Evolutionary conservation across 2,888 invertebrate species (phyloP), one percentile per base, ranked within the genome.

Genomic region (Troides helena): DNA sequence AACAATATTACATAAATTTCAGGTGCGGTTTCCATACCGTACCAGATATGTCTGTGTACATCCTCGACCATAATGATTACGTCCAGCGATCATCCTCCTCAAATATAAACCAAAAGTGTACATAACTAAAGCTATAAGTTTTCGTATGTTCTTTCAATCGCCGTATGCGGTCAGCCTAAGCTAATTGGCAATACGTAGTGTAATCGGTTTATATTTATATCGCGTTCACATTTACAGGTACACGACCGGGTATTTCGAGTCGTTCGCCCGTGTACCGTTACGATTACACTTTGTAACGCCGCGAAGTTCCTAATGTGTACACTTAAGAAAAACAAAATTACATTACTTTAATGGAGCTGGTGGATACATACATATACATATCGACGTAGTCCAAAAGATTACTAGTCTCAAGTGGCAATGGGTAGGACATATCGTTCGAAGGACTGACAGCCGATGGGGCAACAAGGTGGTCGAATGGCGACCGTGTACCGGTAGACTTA

Each of bases 221-320:
- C 21, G 39, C 25, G 56, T 43, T 18, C 36, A 61, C 67, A 62
- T 56, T 46, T 6, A 36, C 56, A 62, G 70, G 70, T 70, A 59
- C 66, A 70, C 59, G 70, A 70, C 66, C 70, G 66, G 50, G 58
- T 66, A 66, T 36, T 65, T 65, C 43, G 56, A 64, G 60, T 50
- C 67, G 64, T 70, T 70, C 64, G 67, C 60, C 6, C 7, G 14
- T 0, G 56, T 67, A 67, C 70, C 70, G 70, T 70, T 70, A 67
- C 23, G 1, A 6, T 43, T 43, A 67, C 53, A 61, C 63, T 67
- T 67, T 62, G 59, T 59, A 46, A 56, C 46, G 43, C 56, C 30
- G 18, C 7, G 12, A 6, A 6, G 25, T 60, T 56, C 63, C n/a
- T 59, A 63, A 70, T 67, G 59, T 65, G 61, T 63, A n/a, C 43